These are phyloP conservation scores for Halcyon malimbica DNA, from an alignment of 2,113 vertebrate species.

Conservation along the genomic window DNA sequence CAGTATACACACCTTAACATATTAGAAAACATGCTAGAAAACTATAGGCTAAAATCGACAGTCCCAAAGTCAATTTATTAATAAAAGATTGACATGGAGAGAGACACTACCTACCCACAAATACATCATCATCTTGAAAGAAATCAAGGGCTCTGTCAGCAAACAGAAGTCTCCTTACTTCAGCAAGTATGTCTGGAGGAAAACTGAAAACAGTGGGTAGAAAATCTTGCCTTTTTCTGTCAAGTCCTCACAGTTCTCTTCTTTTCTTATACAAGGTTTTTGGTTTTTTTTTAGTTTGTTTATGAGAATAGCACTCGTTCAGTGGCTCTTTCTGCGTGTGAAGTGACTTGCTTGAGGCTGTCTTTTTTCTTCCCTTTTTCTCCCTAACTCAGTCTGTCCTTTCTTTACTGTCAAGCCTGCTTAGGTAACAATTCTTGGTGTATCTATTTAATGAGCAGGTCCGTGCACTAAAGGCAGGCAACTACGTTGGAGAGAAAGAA, in stretches of 20 bases:
- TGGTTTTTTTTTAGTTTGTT: slow-evolving; percentile 76
- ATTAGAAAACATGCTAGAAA: slow-evolving; percentile 34
- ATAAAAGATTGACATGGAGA: slow-evolving; percentile 75
- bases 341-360: slow-evolving; percentile 80
- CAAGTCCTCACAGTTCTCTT: slow-evolving; percentile 80
- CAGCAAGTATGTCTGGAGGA: slow-evolving; percentile 83
- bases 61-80: slow-evolving; percentile 68
- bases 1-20: slow-evolving; percentile 45
- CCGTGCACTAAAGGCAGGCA: slow-evolving; percentile 79
- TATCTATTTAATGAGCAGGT: slow-evolving; percentile 85
- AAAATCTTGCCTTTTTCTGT: slow-evolving; percentile 80
- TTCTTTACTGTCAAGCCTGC: slow-evolving; percentile 72
- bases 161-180: slow-evolving; percentile 83
- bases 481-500: slow-evolving; percentile 64
- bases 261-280: slow-evolving; percentile 69
- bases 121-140: slow-evolving; percentile 94
- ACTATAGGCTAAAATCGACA: slow-evolving; percentile 53
- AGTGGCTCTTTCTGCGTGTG: slow-evolving; percentile 79
- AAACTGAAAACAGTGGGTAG: slow-evolving; percentile 80
- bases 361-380: slow-evolving; percentile 65
- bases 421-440: slow-evolving; percentile 85
- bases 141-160: slow-evolving; percentile 81
- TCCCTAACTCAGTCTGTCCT: slow-evolving; percentile 68
- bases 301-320: slow-evolving; percentile 80
- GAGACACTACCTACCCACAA: slow-evolving; percentile 89